Conservation (phyloP, 1,140 invertebrate genomes). For the Hestina assimilis region DNA sequence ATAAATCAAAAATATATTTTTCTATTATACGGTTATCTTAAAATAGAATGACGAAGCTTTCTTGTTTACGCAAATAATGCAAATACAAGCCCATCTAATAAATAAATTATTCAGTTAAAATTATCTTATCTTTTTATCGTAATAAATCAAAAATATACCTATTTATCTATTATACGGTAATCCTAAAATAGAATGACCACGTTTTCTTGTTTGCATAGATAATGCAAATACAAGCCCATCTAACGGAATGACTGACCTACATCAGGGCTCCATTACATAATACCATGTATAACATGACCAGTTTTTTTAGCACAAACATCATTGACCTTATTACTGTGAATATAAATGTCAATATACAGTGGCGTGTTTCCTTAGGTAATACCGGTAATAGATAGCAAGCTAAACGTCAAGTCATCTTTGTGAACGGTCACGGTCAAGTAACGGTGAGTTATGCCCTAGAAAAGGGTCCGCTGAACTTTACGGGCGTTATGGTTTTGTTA, state of each 20-base stretch:
- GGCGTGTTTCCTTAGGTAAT: slow-evolving; percentile 13
- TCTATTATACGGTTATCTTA: no score
- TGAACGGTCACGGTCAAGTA: slow-evolving; percentile 56
- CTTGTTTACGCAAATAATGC: slow-evolving; percentile 8
- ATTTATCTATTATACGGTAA: no score
- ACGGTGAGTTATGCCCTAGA: slow-evolving; percentile 53
- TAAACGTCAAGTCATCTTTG: slow-evolving; percentile 46
- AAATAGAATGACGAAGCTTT: slow-evolving; percentile 5
- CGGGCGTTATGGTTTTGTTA: slow-evolving; percentile 12
- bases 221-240: slow-evolving; percentile 18
- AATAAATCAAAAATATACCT: no score
- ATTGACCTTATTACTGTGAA: slow-evolving; percentile 2
- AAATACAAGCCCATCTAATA: slow-evolving; percentile 20
- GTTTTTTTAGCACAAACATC: not conserved
- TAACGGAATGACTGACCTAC: slow-evolving; percentile 42
- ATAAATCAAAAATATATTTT: no score
- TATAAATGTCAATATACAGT: slow-evolving; percentile 9
- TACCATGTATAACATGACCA: not conserved
- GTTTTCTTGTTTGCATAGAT: slow-evolving; percentile 8
- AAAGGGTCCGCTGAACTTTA: slow-evolving; percentile 47
- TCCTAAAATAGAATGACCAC: not conserved
- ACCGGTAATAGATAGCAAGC: slow-evolving; percentile 17
- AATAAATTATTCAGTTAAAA: no score
- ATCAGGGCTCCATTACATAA: slow-evolving; percentile 39
- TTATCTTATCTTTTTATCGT: no score